Evolutionary conservation across 2,888 invertebrate genomes (phyloP), one percentile per base, ranked within the genome.

Genomic region (Lasioglossum villosulum): DNA sequence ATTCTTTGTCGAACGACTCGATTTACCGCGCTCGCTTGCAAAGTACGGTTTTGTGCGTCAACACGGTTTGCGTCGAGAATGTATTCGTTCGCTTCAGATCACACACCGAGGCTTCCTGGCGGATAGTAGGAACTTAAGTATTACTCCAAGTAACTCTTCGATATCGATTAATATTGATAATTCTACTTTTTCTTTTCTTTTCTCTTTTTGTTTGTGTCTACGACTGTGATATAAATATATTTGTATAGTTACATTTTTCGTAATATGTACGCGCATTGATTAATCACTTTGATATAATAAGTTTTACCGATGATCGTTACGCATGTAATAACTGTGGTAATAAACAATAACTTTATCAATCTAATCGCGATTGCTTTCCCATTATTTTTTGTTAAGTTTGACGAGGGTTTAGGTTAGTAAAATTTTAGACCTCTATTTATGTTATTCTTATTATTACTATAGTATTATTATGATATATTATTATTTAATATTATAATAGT

Each of bases 141-240:
- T 83, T 52, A 83, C 59, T 78, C 48, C 74, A 70, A 48, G 78
- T 77, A 81, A 45, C 45, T 45, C 80, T 85, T 84, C 80, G 83
- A 90, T 86, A 86, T 89, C 85, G 73, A 89, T 92, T 90, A 88
- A 92, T 85, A 39, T 87, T 91, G 84, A 89, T 90, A 84, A 89
- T 90, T 59, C 8, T 27, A 12, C n/a, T 59, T 27, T 14, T 59
- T 27, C 12, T 12, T 59, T n/a, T 27, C 27, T 27, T 14, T 52
- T 3, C 0, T 8, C 2, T n/a, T 12, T 34, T 45, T 92, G 91
- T 86, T 92, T 93, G 12, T 93, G 90, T 93, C 93, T 92, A 91
- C 92, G 93, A 93, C 93, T 93, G 93, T 93, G 93, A 93, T 93
- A 93, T 93, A 93, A 93, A 93, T 92, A 93, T 93, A 93, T 93